Base-by-base conservation (phyloP, 2,888 invertebrate species). In the Hypercompe scribonia region DNA sequence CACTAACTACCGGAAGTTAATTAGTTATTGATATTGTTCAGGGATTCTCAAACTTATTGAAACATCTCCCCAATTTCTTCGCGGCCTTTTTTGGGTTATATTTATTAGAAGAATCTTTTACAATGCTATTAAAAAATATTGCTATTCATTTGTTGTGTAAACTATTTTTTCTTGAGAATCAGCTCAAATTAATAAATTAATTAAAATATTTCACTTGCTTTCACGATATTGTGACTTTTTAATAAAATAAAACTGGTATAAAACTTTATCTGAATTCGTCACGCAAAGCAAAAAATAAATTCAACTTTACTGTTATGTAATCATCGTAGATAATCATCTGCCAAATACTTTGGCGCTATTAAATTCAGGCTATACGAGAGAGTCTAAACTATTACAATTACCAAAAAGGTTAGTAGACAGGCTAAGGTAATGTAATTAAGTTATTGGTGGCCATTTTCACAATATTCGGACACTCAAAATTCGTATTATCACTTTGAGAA, bases 1-100 rank as follows among this genome's bases (percentile, higher is more conserved):
- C 58, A 21, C 42, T 3, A 58, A 65, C 50, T 15, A 64, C 36
- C 66, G 36, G 71, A 68, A 70, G 68, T 70, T 65, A 73, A 81
- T 36, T 15, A 15, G 58, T 70, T 64, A 67, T 75, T 39, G 39
- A 36, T 66, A 66, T 61, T 61, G 54, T 15, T 8, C 31, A 31
- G 31, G 18, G 61, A 61, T 61, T 61, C 61, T 61, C 61, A 61
- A 61, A 61, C 31, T 61, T 61, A 2, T 0, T 28, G 18, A 31
- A 31, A 3, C 7, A 5, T 2, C 4, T 31, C 15, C 58, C 15
- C 58, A 28, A 28, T 58, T 4, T 24, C 46, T 24, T 7, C 24
- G 24, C 50, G n/a, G 8, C 10, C 50, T n/a, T n/a, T n/a, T n/a
- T n/a, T 24, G 2, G 36, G 36, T 36, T 36, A 36, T n/a, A n/a